phyloP scores from a whole-genome alignment of 2,113 vertebrate species.

The Pogona vitticeps region DNA sequence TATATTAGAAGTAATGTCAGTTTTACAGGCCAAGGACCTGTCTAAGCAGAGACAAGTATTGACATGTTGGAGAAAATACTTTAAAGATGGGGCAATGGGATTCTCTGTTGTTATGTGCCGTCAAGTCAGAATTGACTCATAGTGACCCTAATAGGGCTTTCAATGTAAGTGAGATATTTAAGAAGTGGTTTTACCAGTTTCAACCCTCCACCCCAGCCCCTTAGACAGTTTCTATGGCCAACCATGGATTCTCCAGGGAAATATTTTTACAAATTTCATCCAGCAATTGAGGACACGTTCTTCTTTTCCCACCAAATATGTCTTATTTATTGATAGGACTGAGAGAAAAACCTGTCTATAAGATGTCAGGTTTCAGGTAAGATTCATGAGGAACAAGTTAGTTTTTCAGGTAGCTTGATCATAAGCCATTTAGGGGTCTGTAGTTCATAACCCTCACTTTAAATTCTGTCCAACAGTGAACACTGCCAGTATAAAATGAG shows the following conservation, averaged over 20 bases:
- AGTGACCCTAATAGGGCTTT: too few species aligned
- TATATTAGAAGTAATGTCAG: background rate
- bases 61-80: background rate
- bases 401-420: background rate
- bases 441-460: background rate
- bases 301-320: too few species aligned
- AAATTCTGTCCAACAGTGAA: background rate
- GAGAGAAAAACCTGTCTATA: background rate
- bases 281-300: background rate
- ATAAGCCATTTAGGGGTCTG: background rate
- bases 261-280: background rate
- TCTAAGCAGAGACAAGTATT: background rate
- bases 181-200: too few species aligned
- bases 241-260: background rate
- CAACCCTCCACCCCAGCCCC: too few species aligned
- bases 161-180: too few species aligned
- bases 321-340: too few species aligned
- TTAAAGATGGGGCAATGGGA: background rate
- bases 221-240: too few species aligned
- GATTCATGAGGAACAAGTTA: background rate
- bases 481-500: background rate
- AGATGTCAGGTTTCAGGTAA: background rate
- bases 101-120: too few species aligned
- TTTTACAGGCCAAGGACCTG: background rate
- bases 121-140: too few species aligned